Conservation (phyloP, 2,113 vertebrate species). For the Corythoichthys intestinalis region DNA sequence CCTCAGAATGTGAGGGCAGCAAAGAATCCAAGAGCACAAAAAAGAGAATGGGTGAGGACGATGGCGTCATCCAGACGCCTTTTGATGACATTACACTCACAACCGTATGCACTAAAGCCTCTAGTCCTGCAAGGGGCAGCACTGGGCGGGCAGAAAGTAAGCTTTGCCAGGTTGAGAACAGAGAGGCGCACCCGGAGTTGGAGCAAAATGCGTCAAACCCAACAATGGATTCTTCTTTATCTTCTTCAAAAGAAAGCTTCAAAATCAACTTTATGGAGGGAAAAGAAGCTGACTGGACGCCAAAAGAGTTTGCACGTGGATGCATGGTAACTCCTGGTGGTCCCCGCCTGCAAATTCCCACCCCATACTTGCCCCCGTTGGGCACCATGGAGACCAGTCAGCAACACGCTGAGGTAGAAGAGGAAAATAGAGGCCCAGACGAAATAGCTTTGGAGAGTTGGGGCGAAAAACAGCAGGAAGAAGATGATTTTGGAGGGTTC, state of each 20-base stretch:
- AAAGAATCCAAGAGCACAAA: constrained; percentile 12
- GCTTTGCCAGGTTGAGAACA: not conserved
- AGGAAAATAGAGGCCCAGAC: constrained; percentile 24
- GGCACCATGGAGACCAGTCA: constrained; percentile 62
- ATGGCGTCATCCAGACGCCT: not conserved
- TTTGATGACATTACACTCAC: constrained; percentile 4
- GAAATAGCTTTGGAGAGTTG: constrained; percentile 30
- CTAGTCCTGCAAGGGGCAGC: constrained; percentile 44
- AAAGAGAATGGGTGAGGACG: not conserved
- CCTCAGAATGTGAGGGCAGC: not conserved
- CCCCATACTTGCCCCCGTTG: constrained; percentile 43
- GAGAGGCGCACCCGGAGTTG: not conserved
- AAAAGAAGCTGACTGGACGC: not conserved
- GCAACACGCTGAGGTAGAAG: constrained; percentile 34
- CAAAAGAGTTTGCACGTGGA: not conserved
- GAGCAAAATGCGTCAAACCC: not conserved
- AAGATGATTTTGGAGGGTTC: constrained; percentile 75
- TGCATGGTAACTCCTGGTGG: not conserved
- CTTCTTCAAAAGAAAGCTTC: not conserved
- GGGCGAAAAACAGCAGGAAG: constrained; percentile 18
- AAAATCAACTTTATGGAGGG: no score
- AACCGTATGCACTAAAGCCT: constrained; percentile 1
- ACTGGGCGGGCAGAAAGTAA: not conserved
- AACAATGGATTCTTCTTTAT: not conserved
- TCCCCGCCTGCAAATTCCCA: constrained; percentile 52